Conservation (phyloP, 1,140 invertebrate genomes). For the Trissolcus basalis region DNA sequence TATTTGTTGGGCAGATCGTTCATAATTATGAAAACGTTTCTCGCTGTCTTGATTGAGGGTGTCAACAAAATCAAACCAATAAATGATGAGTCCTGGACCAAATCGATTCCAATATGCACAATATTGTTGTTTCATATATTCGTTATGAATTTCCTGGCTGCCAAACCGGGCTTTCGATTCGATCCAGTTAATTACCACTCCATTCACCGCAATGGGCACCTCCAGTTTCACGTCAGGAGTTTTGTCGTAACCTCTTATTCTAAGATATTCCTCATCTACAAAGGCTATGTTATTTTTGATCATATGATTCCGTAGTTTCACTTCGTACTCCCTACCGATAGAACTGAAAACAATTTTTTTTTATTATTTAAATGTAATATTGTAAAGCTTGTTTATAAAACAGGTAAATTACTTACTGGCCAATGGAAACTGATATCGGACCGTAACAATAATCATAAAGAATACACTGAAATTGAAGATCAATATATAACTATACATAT, state of each 20-base stretch:
- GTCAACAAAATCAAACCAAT: constrained; percentile 96
- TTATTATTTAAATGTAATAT: too few relatives aligned
- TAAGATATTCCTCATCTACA: constrained; percentile 87
- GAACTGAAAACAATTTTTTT: constrained; percentile 73
- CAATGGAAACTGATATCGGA: constrained; percentile 84
- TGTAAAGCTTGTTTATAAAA: too few relatives aligned
- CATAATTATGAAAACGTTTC: constrained; percentile 82
- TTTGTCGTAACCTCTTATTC: constrained; percentile 92
- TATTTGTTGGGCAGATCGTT: constrained; percentile 79
- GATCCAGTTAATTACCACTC: constrained; percentile 94
- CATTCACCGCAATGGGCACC: constrained; percentile 90
- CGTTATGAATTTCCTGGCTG: constrained; percentile 86
- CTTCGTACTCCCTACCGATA: constrained; percentile 87
- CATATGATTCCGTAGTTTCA: constrained; percentile 80
- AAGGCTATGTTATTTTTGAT: constrained; percentile 81
- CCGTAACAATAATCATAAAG: constrained; percentile 79
- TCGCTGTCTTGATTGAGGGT: constrained; percentile 78
- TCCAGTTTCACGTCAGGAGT: constrained; percentile 96
- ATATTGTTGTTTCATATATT: constrained; percentile 91
- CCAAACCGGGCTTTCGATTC: constrained; percentile 97
- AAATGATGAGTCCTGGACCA: constrained; percentile 95
- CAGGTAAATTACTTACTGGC: constrained; percentile 82
- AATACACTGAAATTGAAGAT: constrained; percentile 58
- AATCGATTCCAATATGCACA: constrained; percentile 96
- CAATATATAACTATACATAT: constrained; percentile 12